phyloP scores from a whole-genome alignment of 2,797 vertebrate species.

The Babyrousa celebensis region DNA sequence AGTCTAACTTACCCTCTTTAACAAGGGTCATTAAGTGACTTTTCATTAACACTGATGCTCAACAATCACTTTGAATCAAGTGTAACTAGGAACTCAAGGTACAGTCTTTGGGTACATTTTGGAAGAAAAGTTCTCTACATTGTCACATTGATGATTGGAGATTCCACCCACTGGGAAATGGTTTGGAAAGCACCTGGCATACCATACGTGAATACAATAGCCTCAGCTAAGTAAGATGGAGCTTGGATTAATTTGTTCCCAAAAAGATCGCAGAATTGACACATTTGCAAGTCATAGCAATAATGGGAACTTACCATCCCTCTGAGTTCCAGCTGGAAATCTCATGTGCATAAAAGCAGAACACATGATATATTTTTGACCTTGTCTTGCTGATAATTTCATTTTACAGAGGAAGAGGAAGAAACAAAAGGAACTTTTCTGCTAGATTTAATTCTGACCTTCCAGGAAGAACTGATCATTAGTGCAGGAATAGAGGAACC shows the following conservation, averaged over 20 bases:
- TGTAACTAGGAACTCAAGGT: not conserved
- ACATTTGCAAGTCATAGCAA: slow-evolving; percentile 1
- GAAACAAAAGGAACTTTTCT: slow-evolving; percentile 6
- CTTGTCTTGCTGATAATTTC: slow-evolving; percentile 59
- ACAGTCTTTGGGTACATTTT: not conserved
- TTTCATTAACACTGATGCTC: not conserved
- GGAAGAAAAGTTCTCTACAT: not conserved
- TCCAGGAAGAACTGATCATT: not conserved
- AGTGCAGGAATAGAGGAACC: not conserved
- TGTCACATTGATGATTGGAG: not conserved
- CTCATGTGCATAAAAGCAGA: slow-evolving; percentile 72
- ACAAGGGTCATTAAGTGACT: not conserved
- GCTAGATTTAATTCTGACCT: not conserved
- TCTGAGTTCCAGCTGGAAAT: slow-evolving; percentile 47
- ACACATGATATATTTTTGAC: not conserved
- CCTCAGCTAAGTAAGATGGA: not conserved
- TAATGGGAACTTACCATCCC: not conserved
- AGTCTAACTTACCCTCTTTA: not conserved
- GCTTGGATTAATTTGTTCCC: not conserved
- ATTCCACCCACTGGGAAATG: not conserved
- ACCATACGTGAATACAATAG: not conserved
- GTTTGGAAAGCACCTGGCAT: slow-evolving; percentile 40
- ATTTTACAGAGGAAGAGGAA: slow-evolving; percentile 58
- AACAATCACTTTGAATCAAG: not conserved
- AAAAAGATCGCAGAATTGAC: slow-evolving; percentile 28